Conservation (phyloP, 2,113 vertebrate genomes). For the Poecile atricapillus region DNA sequence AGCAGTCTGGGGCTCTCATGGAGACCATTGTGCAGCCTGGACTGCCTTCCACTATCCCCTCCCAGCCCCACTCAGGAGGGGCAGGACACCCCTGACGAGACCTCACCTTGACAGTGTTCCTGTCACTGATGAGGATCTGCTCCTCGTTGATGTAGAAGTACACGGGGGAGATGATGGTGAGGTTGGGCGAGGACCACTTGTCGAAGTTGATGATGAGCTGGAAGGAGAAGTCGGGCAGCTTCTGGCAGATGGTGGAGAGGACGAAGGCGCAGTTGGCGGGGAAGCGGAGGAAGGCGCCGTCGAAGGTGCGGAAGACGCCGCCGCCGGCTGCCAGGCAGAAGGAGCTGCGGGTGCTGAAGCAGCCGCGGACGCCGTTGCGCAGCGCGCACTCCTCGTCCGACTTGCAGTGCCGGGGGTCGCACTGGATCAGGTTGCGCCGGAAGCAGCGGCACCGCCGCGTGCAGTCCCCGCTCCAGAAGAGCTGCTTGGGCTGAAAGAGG, state of each 20-base stretch:
- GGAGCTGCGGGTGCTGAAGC: slow-evolving; percentile 85
- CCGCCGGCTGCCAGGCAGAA: slow-evolving; percentile 91
- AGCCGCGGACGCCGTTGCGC: slow-evolving; percentile 85
- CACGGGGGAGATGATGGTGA: slow-evolving; percentile 93
- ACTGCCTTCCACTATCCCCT: neutral
- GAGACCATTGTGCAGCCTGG: accelerated
- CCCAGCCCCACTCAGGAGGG: accelerated
- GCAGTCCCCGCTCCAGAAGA: slow-evolving; percentile 95
- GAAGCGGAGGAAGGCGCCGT: slow-evolving; percentile 92
- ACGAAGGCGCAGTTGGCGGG: slow-evolving; percentile 97
- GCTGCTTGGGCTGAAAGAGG: slow-evolving; percentile 88
- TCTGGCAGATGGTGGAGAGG: slow-evolving; percentile 96
- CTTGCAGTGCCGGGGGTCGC: slow-evolving; percentile 92
- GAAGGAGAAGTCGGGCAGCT: slow-evolving; percentile 95
- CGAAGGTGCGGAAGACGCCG: slow-evolving; percentile 94
- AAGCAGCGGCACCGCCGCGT: slow-evolving; percentile 96
- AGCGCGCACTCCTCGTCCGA: slow-evolving; percentile 88
- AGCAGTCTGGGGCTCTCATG: neutral
- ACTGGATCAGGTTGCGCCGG: slow-evolving; percentile 94
- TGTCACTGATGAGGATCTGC: slow-evolving; percentile 92
- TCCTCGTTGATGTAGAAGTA: slow-evolving; percentile 99
- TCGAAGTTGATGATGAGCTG: slow-evolving; percentile 98
- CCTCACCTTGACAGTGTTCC: slow-evolving; percentile 89
- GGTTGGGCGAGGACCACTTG: slow-evolving; percentile 95
- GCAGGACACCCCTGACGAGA: accelerated